Base-by-base conservation (phyloP, 2,888 invertebrate genomes). In the Stenolophus ochropezus region DNA sequence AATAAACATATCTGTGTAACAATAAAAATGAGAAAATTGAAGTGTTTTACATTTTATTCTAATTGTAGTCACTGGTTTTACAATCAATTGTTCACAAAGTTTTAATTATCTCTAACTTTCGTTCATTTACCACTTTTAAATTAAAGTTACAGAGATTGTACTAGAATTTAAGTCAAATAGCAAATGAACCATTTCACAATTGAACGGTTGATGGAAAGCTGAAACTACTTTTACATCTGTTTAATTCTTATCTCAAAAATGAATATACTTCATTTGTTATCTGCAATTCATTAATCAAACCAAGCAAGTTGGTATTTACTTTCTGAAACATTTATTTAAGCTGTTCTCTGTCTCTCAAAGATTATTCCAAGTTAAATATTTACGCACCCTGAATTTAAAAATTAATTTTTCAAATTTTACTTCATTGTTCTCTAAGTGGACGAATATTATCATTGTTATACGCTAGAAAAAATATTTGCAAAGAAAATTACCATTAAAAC, bases 341-440 rank as follows among this genome's bases (percentile, higher is more conserved):
- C 33, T 42, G 33, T 71, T 33, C 33, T 42, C 20, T 47, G 71
- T 47, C 20, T 71, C 61, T 42, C 18, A 71, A 65, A 71, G 47
- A 71, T 71, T 33, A 71, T 18, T 71, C 61, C 18, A 33, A 71
- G 71, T 71, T 71, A 71, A 71, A 71, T 71, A 71, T 71, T 71
- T 71, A 20, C 42, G 25, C 14, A 69, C 14, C 42, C 33, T 18
- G 23, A 65, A 71, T 33, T 71, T 21, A 71, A 71, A 42, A 71
- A 42, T 42, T 71, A 61, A 18, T 71, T 42, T 42, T 42, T 71
- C 8, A 71, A 71, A 71, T 33, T 61, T 61, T 14, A 61, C 61
- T 61, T 71, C 71, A 71, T 71, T 42, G n/a, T 42, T 71, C 16
- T 33, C 16, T 11, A 69, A 16, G 42, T 33, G 33, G 21, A 65